Conservation (phyloP, 2,113 vertebrate species). For the Petaurus breviceps region DNA sequence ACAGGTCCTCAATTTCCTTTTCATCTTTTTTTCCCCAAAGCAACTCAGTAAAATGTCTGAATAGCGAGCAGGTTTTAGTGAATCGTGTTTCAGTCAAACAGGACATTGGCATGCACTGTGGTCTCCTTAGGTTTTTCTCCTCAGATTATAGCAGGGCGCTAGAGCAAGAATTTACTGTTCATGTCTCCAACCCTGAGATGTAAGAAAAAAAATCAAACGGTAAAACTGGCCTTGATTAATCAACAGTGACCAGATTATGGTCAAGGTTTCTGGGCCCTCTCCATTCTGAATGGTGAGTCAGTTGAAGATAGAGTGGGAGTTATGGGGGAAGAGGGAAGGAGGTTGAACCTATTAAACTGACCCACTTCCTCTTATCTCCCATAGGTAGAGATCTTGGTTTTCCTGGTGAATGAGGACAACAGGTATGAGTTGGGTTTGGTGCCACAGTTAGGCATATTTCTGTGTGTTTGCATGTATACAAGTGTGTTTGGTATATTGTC, state of each 20-base stretch:
- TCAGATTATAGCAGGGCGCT: not conserved
- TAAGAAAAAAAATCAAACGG: not conserved
- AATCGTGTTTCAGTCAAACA: slow-evolving; percentile 40
- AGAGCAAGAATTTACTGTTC: not conserved
- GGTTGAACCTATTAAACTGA: not conserved
- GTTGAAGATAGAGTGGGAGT: not conserved
- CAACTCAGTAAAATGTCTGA: slow-evolving; percentile 60
- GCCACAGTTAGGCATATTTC: slow-evolving; percentile 75
- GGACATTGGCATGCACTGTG: slow-evolving; percentile 18
- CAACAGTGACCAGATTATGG: not conserved
- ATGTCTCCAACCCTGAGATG: slow-evolving; percentile 11
- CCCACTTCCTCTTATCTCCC: not conserved
- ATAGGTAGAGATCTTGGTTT: slow-evolving; percentile 2
- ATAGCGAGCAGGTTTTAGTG: slow-evolving; percentile 29
- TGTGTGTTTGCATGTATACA: slow-evolving; percentile 25
- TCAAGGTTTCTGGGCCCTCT: not conserved
- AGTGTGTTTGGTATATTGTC: slow-evolving; percentile 45
- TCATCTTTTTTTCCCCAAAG: not conserved
- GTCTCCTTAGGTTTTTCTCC: slow-evolving; percentile 5
- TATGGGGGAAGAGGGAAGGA: not conserved
- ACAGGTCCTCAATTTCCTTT: slow-evolving; percentile 37
- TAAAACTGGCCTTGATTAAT: not conserved
- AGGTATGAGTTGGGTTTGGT: slow-evolving; percentile 54
- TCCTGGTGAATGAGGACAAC: slow-evolving; percentile 7
- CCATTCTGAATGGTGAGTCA: not conserved